Evolutionary conservation across 2,113 vertebrate genomes (phyloP).

Genomic region (Heloderma charlesbogerti): DNA sequence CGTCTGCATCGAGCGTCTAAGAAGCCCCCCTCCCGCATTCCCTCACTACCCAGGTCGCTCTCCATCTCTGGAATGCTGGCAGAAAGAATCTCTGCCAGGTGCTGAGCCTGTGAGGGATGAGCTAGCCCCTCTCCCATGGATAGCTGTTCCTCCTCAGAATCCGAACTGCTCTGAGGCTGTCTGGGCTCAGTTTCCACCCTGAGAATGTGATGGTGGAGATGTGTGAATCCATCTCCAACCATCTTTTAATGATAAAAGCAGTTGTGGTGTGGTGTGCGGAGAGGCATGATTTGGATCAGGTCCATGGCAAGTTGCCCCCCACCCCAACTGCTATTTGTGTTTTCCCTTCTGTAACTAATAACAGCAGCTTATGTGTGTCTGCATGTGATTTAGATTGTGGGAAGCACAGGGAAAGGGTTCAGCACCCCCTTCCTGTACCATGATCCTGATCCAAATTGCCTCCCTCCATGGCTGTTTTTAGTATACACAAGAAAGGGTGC

Average conservation of each 20-base stretch:
- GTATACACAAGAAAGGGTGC: neutral
- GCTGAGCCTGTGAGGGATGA: too few relatives aligned
- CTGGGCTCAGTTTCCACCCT: too few relatives aligned
- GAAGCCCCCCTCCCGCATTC: too few relatives aligned
- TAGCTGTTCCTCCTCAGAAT: too few relatives aligned
- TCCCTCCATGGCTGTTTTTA: neutral
- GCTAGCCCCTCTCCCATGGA: too few relatives aligned
- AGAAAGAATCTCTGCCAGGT: too few relatives aligned
- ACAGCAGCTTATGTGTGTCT: too few relatives aligned
- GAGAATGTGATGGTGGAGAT: neutral
- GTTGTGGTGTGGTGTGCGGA: neutral
- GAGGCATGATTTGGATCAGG: neutral
- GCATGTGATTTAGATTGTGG: too few relatives aligned
- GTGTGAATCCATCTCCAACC: neutral
- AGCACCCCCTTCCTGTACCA: neutral
- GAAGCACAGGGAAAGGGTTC: neutral
- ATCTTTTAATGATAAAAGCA: neutral
- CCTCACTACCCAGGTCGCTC: too few relatives aligned
- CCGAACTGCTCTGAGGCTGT: too few relatives aligned
- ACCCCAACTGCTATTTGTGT: neutral
- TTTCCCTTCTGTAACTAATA: neutral
- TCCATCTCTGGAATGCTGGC: too few relatives aligned
- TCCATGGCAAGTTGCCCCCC: neutral
- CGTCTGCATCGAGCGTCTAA: too few relatives aligned
- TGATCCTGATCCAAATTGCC: neutral